phyloP scores from a whole-genome alignment of 2,888 invertebrate species.

The Lasioglossum leucozonium region DNA sequence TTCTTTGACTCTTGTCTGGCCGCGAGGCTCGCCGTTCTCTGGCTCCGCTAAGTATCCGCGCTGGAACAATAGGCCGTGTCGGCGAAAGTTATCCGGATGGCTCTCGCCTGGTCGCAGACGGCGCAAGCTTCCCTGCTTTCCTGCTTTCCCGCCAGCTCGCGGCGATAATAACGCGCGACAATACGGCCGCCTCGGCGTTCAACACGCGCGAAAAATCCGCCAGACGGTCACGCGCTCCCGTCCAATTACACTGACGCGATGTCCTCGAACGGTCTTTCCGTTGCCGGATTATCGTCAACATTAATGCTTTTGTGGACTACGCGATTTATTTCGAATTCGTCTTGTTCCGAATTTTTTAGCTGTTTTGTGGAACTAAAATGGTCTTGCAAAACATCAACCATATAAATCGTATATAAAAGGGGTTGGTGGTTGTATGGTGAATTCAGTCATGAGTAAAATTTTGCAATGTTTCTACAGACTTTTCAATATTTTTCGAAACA shows the following conservation, averaged over 20 bases:
- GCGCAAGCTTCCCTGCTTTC: not conserved
- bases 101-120: slow-evolving; percentile 17
- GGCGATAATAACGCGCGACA: slow-evolving; percentile 28
- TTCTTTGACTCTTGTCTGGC: slow-evolving; percentile 48
- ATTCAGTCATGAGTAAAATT: too few species aligned
- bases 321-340: too few species aligned
- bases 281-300: not conserved
- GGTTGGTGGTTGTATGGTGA: too few species aligned
- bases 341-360: too few species aligned
- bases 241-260: not conserved
- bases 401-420: too few species aligned
- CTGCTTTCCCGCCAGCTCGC: slow-evolving; percentile 3
- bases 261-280: not conserved
- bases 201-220: slow-evolving; percentile 17
- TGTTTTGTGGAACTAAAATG: too few species aligned
- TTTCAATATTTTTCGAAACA: too few species aligned
- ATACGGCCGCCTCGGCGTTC: slow-evolving; percentile 5
- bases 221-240: not conserved
- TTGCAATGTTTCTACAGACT: too few species aligned
- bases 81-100: slow-evolving; percentile 54
- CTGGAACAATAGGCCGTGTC: slow-evolving; percentile 55
- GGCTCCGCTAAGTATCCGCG: slow-evolving; percentile 32
- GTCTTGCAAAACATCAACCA: too few species aligned
- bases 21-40: slow-evolving; percentile 27
- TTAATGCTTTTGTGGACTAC: not conserved